Conservation (phyloP, 2,888 invertebrate genomes). For the Epirrhoe alternata region DNA sequence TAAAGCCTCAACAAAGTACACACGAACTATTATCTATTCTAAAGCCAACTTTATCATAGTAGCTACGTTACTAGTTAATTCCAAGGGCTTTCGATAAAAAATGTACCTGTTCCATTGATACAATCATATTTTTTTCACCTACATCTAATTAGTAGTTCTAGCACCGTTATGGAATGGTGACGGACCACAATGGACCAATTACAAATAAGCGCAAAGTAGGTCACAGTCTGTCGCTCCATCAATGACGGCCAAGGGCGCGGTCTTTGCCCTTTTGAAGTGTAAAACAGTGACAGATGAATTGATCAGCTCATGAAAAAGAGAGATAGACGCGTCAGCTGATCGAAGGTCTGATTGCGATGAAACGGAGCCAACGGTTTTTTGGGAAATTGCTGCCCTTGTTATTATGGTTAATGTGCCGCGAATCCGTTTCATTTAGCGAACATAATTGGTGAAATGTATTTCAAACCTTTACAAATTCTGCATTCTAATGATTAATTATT, state of each 20-base stretch:
- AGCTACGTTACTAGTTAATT: too few relatives aligned
- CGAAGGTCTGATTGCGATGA: slow-evolving; percentile 12
- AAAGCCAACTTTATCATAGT: too few relatives aligned
- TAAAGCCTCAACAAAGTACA: background rate
- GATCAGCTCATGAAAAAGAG: slow-evolving; percentile 36
- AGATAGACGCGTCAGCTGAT: slow-evolving; percentile 50
- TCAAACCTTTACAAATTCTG: background rate
- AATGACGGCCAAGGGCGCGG: slow-evolving; percentile 65
- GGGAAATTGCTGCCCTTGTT: slow-evolving; percentile 11
- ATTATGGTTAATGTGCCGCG: slow-evolving; percentile 22
- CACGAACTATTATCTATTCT: too few relatives aligned
- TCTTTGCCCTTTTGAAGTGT: slow-evolving; percentile 54
- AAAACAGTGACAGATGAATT: slow-evolving; percentile 45
- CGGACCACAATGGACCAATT: slow-evolving; percentile 40
- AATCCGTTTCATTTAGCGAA: slow-evolving; percentile 14
- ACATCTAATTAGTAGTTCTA: slow-evolving; percentile 11
- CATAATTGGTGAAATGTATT: background rate
- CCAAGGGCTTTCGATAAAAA: background rate
- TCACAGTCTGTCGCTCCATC: slow-evolving; percentile 60
- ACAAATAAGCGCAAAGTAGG: slow-evolving; percentile 56
- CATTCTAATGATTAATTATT: background rate
- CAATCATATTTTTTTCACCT: background rate
- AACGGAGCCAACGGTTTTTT: slow-evolving; percentile 15
- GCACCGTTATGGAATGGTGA: slow-evolving; percentile 16
- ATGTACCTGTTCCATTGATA: background rate